Base-by-base conservation (phyloP, 2,888 invertebrate genomes). In the Coelopa pilipes region DNA sequence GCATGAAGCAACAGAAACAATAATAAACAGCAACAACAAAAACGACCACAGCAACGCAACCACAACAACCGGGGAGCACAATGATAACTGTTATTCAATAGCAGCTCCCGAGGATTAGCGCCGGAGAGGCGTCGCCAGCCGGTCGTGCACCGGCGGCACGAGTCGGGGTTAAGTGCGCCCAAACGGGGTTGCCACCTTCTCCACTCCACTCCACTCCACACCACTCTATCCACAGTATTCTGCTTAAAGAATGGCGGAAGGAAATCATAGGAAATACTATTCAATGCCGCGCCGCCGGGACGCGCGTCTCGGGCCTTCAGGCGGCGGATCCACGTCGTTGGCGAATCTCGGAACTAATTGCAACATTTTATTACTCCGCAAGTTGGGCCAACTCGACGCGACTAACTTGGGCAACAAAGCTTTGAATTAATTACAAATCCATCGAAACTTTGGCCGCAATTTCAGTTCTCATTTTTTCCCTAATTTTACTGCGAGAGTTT, bases 41-140 rank as follows among this genome's bases (percentile, higher is more conserved):
- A 53, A 71, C 53, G 46, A 53, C 45, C 53, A 50, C 47, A 62
- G 19, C n/a, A 63, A 63, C 19, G 34, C 19, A 60, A 19, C 11
- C 17, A 46, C n/a, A 49, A 46, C 17, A 66, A 66, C 17, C 46
- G 47, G 15, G 10, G 12, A 24, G 34, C 7, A 65, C 19, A 69
- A 46, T 50, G 55, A 53, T 65, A 65, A 71, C 71, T 45, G 65
- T 71, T 71, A 71, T 65, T 65, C 71, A 71, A 71, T 71, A 53
- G 71, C 55, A 55, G 71, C 71, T 71, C 65, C 71, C 55, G 46
- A 53, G 63, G 71, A 71, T 71, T 71, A 71, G 71, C 71, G 55
- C 55, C 46, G 55, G 65, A 63, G 34, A 53, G 45, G 49, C 21
- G n/a, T 47, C 47, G 69, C 55, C 46, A 15, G 12, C 10, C 53